Base-by-base conservation (phyloP, 2,888 invertebrate species). In the Stenoptilia bipunctidactyla region DNA sequence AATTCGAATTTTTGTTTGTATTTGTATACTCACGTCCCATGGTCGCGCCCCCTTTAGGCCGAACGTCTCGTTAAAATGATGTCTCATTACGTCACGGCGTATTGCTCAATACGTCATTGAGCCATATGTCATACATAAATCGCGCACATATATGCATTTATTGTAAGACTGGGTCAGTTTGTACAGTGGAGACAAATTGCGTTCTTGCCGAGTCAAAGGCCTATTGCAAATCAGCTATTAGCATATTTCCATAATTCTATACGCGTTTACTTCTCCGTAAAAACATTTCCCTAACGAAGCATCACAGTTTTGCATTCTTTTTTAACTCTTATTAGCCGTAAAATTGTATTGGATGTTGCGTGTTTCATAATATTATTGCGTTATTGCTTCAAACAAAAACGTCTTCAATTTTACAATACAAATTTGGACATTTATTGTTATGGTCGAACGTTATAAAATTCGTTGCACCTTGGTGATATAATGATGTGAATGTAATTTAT, bases 71-170 rank as follows among this genome's bases (percentile, higher is more conserved):
- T 30, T 12, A 30, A 12, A 30, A 3, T 30, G 30, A 30, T 12
- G 30, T 9, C 34, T 38, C 38, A 44, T 63, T 58, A 59, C 58
- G 55, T 61, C 56, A 66, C 51, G 45, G 41, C 36, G 41, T 49
- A 56, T 66, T 66, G 56, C 61, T 55, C 49, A 63, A 63, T 60
- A 53, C 58, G 56, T 60, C 61, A 60, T 56, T 64, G 55, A 57
- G 58, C 53, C 52, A 56, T 47, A 50, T 58, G 58, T 55, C 60
- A 59, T 53, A 56, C 54, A 52, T 50, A 48, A n/a, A n/a, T n/a
- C n/a, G n/a, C n/a, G 25, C n/a, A 6, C 30, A 10, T 30, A 30
- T 30, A 10, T 10, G 30, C 30, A n/a, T 56, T 58, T 55, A 57
- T 51, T 48, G 48, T 48, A 52, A 42, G 61, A 60, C 56, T 65